Base-by-base conservation (phyloP, 2,113 vertebrate genomes). In the Bambusicola thoracicus region DNA sequence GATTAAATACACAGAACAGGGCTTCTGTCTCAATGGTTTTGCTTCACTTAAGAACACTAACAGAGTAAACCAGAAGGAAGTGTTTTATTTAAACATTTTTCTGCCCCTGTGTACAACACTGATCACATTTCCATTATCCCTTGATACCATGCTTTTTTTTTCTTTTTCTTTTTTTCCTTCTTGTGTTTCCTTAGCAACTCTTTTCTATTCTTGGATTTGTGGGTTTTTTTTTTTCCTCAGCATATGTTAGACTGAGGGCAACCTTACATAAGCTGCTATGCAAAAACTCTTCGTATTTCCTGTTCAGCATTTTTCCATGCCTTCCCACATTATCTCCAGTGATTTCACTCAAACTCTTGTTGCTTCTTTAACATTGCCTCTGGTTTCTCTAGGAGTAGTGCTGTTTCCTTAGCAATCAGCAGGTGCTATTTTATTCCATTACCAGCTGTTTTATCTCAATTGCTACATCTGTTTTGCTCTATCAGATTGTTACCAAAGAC, bases 21-120 rank as follows among this genome's bases (percentile, higher is more conserved):
- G 49, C 21, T 93, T 76, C 81, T 80, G 49, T 83, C 89, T 87
- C 89, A 70, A 8, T 59, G 70, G 41, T 73, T 92, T 91, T 87
- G 58, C 78, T 92, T 87, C 63, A 79, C 29, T 95, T 84, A 85
- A 32, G 34, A 81, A 72, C 43, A 65, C 83, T 32, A 73, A 75
- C 67, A 89, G 67, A 84, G 86, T 88, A 87, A 94, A 92, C 40
- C 55, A 85, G 72, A 29, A 12, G 7, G 55, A 91, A 4, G 5
- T 85, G 72, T 85, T 95, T 92, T 87, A 92, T 93, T 93, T 81
- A 89, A 92, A 80, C 48, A 41, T 93, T 84, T 86, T 10, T 92
- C 67, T 81, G n/a, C 46, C 87, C 27, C 74, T 81, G 62, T 81
- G 69, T 94, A 79, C 41, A 66, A 21, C 67, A 69, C 21, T 79